Evolutionary conservation across 1,140 invertebrate species (phyloP), one percentile per base, ranked within the genome.

Genomic region (Drosophila prosaltans): DNA sequence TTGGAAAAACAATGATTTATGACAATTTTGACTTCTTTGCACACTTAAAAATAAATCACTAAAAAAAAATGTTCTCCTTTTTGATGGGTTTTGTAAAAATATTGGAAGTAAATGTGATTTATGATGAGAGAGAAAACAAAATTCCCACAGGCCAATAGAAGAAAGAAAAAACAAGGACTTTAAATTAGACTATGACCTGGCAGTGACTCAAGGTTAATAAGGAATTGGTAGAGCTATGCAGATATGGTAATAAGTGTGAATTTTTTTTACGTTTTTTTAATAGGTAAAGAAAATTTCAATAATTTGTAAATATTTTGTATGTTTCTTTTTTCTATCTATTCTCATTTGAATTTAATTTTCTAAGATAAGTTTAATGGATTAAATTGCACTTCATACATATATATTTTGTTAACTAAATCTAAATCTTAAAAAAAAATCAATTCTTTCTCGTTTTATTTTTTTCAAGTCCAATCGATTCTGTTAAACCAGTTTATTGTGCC

Each of bases 1-100:
- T 26, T 51, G 45, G 45, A 24, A 51, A 59, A 72, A 55, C 54
- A 54, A 57, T 84, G 84, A 89, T 89, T 89, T 89, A 89, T 89
- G 79, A 89, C 39, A 54, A 65, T 68, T 89, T 88, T 89, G 84
- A 89, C 78, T 84, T 81, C 84, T 89, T 89, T 69, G 59, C 81
- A 75, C 80, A 51, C 45, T 51, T 51, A 21, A 81, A 81, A 69
- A 89, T 89, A 89, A 89, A 89, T 89, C 84, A 89, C 70, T 26
- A 51, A 40, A 40, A 11, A 9, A 51, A 51, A 70, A 75, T 84
- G 78, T 81, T 68, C 66, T 30, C 61, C 78, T 79, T 84, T 84
- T 69, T 84, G 81, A 89, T 84, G 84, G 82, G 83, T 88, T 88
- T 51, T 88, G 73, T 89, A 76, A 83, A 78, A 89, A 88, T 83